Evolutionary conservation across 2,888 invertebrate genomes (phyloP), one percentile per base, ranked within the genome.

Genomic region (Leucophenga maculata): DNA sequence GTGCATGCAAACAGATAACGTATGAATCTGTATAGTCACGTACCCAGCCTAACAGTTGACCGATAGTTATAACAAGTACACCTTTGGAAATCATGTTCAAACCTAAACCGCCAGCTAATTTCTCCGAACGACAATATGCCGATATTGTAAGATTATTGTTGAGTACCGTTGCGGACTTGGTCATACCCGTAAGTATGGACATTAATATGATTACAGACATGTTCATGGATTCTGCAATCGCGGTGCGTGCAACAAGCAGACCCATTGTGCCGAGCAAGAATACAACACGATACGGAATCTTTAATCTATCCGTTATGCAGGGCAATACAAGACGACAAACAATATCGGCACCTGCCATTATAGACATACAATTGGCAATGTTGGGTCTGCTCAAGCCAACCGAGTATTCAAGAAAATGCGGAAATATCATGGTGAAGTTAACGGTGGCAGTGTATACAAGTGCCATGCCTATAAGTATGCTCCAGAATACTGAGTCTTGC

Each of bases 1-100:
- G 92, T 0, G 91, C 90, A 71, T 93, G 92, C 73, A 94, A 91
- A 71, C 92, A 92, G 0, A 91, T 80, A 1, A 90, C 83, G 79
- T 92, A 94, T 74, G 93, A 93, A 16, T 87, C 89, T 0, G 92
- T 91, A 68, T 89, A 90, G 80, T 94, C 94, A 77, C 93, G 90
- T 65, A 93, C 89, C 91, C 92, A 92, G 20, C 93, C 88, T n/a
- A 91, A 82, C 8, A 90, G 74, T 76, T 93, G 93, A 1, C 93
- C 94, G 1, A 92, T 83, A 1, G 91, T 91, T 6, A 93, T 91
- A 0, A 93, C 92, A 44, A 92, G 90, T 1, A 93, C 82, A 3
- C 93, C 93, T 89, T 93, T 93, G 0, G 91, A 90, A 62, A 94
- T 89, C 94, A 94, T 94, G 75, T 93, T 93, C 1, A 94, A 88